Conservation (phyloP, 2,888 invertebrate genomes). For the Rugalucina vietnamica region DNA sequence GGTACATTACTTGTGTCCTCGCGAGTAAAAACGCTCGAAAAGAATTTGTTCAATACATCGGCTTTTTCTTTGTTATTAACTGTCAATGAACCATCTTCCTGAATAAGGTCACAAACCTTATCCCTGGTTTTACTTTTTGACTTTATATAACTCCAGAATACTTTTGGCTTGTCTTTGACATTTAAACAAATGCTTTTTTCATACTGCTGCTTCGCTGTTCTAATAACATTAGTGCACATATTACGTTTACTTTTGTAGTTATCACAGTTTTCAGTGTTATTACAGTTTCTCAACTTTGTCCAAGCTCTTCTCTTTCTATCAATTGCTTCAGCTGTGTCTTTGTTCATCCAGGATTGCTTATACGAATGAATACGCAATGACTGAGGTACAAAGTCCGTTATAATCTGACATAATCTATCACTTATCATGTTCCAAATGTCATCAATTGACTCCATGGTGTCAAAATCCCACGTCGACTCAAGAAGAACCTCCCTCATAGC, state of each 20-base stretch:
- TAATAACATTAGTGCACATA: background rate
- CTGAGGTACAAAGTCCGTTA: background rate
- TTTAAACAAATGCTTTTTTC: background rate
- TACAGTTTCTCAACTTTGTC: background rate
- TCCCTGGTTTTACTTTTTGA: background rate
- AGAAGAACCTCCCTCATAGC: slow-evolving; percentile 4
- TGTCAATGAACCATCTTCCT: background rate
- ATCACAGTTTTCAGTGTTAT: background rate
- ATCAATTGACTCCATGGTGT: background rate
- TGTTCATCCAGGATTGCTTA: background rate
- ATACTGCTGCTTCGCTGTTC: background rate
- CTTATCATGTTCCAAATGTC: background rate
- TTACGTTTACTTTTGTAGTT: background rate
- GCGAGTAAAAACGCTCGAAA: background rate
- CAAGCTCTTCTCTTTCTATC: background rate
- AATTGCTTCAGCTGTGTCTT: background rate
- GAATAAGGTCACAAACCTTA: background rate
- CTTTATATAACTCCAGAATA: background rate
- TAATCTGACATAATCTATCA: background rate
- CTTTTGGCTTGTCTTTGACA: background rate
- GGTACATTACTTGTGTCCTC: background rate
- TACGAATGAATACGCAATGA: background rate
- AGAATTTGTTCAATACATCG: background rate
- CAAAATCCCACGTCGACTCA: background rate
- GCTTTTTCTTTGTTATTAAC: background rate